Base-by-base conservation (phyloP, 2,113 vertebrate genomes). In the Gobius niger region DNA sequence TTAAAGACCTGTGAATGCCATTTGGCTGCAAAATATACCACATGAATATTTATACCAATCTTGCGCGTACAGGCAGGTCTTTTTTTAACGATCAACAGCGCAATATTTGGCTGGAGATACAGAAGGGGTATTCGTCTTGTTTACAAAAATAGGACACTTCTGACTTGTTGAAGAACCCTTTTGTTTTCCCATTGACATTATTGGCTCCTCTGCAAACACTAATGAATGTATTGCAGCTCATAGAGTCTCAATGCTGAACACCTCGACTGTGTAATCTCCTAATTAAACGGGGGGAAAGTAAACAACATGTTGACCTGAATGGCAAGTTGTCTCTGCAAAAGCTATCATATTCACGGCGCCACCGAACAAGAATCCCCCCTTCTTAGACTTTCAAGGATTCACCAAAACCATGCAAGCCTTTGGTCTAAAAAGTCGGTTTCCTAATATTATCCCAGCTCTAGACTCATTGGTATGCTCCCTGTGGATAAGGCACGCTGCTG, bases 241-340 rank as follows among this genome's bases (percentile, higher is more conserved):
- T 77, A 77, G 83, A 85, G 71, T 65, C 72, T 78, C 77, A 67
- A 69, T 77, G 83, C 76, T 67, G 77, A 82, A 80, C 67, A 84
- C 75, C 65, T 87, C 85, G 68, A 88, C 80, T 90, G 85, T 88
- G 84, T 87, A 85, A 89, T 87, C 84, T 62, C 69, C 80, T 82
- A 87, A 89, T 87, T 86, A 86, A 86, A 87, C 65, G 63, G 73
- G 63, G 73, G 73, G 54, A 84, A 78, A 77, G 66, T 76, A 72
- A 82, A 87, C 83, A 77, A 80, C 53, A 9, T 4, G 67, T 53
- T 78, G 85, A 86, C 85, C 81, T 76, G 83, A 77, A 86, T 85
- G 65, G 64, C 70, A 86, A 88, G 69, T 75, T 49, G 67, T 52
- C 3, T 8, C 42, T 50, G 51, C 66, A 63, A 65, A 73, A 76